Evolutionary conservation across 2,888 invertebrate genomes (phyloP), one percentile per base, ranked within the genome.

Genomic region (Cantharis nigra): DNA sequence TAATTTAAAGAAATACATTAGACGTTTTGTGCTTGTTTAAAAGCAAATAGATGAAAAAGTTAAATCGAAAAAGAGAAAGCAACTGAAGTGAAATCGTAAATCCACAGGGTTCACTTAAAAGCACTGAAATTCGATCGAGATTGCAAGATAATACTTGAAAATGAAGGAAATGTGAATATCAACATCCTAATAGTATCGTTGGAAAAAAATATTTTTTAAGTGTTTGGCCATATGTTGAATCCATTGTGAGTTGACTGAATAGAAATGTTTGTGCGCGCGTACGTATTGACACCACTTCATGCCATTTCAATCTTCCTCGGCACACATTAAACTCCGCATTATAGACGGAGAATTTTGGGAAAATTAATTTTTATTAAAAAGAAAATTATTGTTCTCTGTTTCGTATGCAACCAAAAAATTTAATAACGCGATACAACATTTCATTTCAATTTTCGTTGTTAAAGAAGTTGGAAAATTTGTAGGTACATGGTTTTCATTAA

Each of bases 241-340:
- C 65, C 65, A 67, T 67, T 67, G 65, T 67, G 65, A 67, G n/a
- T 67, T 67, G 23, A 23, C 65, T 67, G 65, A 67, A 67, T 67
- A 67, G 65, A 67, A 67, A 67, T 67, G 65, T 26, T 67, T 67
- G 23, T 67, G 65, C 23, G 65, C 9, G 65, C 26, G 23, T 49
- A 49, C 5, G 49, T 49, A 49, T 26, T 23, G 65, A n/a, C 23
- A 67, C 65, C 65, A 67, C 23, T 67, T 67, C n/a, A 67, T 67
- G 65, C 65, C 65, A 20, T 67, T 67, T 20, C 26, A 14, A 67
- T 23, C 26, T n/a, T 67, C 9, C 26, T 23, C 26, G 13, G n/a
- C 23, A 67, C 13, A 67, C 20, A 67, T 67, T 67, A 23, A 67
- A 26, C 23, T 67, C n/a, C n/a, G 9, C 65, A 23, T 67, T n/a